phyloP scores from a whole-genome alignment of 2,113 vertebrate species.

The Polypterus bichir region DNA sequence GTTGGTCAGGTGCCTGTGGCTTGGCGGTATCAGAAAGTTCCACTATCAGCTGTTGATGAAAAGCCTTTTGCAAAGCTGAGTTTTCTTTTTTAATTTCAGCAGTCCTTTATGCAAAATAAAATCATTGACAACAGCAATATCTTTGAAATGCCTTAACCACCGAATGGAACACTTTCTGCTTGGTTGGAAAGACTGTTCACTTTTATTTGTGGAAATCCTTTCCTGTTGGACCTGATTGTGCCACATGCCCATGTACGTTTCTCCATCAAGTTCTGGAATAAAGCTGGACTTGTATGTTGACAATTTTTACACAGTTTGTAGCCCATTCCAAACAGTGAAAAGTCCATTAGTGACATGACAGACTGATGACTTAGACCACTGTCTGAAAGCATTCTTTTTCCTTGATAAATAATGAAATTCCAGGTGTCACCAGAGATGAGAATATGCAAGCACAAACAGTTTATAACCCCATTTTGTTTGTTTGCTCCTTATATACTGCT shows the following conservation, averaged over 20 bases:
- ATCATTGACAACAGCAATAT: no score
- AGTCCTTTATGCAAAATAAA: no score
- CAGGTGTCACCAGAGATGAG: constrained; percentile 29
- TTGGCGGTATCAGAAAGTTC: no score
- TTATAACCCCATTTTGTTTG: constrained; percentile 36
- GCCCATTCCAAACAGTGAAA: constrained; percentile 29
- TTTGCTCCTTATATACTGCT: constrained; percentile 31
- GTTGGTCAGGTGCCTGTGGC: no score
- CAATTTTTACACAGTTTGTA: constrained; percentile 39
- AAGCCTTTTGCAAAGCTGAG: no score
- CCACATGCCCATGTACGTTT: constrained; percentile 3
- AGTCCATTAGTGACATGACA: constrained; percentile 31
- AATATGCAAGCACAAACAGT: constrained; percentile 39
- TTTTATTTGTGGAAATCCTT: background rate
- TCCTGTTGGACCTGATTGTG: background rate
- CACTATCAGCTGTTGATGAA: no score
- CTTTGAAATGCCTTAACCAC: no score
- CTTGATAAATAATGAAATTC: constrained; percentile 36
- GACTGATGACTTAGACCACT: constrained; percentile 26
- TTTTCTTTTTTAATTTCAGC: no score
- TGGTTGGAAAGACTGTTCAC: no score
- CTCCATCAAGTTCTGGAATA: constrained; percentile 2
- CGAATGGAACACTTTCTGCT: no score
- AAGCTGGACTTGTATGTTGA: constrained; percentile 31
- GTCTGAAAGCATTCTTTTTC: constrained; percentile 15